Base-by-base conservation (phyloP, 2,113 vertebrate species). In the Corapipo altera region DNA sequence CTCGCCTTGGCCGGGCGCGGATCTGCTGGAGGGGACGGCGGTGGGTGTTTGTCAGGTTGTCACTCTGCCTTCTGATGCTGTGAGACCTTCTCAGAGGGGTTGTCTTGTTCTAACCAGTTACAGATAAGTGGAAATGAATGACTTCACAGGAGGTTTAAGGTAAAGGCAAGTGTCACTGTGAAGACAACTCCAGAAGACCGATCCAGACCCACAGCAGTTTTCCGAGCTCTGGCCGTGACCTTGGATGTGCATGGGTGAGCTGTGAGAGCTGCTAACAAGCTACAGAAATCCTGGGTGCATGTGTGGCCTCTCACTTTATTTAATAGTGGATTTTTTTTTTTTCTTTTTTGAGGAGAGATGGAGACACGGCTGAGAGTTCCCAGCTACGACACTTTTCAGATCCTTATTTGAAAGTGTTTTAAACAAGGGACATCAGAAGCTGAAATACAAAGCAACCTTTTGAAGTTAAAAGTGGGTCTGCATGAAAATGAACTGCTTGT, bases 401-500 rank as follows among this genome's bases (percentile, higher is more conserved):
- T 96, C 92, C 76, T 43, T 91, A 44, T 97, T 95, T 96, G 95
- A 95, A 97, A 97, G 94, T 96, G 83, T 97, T 97, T 97, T 97
- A 96, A 97, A 88, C 91, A 88, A 95, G 95, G 79, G 75, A 95
- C 91, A 82, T 95, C 95, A 97, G 95, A 97, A 82, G 90, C 93
- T 71, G 69, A 93, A 85, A 96, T 96, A 96, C 92, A 97, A 96
- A 97, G 95, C 91, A 97, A 95, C 69, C 96, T 97, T 97, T 97
- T 97, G 97, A 97, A 97, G 95, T 96, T 97, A 95, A 96, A 97
- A 97, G 97, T 97, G 96, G 94, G 94, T 87, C 92, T 96, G 96
- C 95, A 97, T 97, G 96, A 97, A 96, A 97, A 97, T 97, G 96
- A 97, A 97, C 96, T 95, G 85, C 94, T 95, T 94, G 89, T 91